Conservation (phyloP, 2,888 invertebrate species). For the Lissocephala sabroskyi region DNA sequence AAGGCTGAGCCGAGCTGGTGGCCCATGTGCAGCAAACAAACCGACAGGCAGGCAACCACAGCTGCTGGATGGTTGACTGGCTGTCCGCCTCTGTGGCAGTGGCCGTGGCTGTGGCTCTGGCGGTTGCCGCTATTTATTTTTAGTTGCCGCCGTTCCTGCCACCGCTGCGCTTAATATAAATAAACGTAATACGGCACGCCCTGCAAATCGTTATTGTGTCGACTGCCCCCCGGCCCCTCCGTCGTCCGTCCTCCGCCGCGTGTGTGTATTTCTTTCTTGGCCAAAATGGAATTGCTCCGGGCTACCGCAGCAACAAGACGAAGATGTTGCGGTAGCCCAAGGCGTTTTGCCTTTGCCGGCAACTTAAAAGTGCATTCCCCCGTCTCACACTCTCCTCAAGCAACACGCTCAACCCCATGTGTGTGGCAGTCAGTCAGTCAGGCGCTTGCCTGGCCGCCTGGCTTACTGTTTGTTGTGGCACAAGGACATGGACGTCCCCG, state of each 20-base stretch:
- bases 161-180: constrained; percentile 1
- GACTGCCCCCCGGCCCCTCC: not conserved
- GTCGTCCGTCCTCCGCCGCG: no score
- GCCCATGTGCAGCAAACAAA: not conserved
- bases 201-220: constrained; percentile 2
- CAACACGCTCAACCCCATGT: not conserved
- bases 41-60: not conserved
- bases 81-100: not conserved
- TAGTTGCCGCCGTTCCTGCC: not conserved
- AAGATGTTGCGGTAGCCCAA: constrained; percentile 23
- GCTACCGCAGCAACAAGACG: constrained; percentile 16
- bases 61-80: no score
- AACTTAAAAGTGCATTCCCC: constrained; percentile 34
- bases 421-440: constrained; percentile 16
- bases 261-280: not conserved
- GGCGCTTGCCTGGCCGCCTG: constrained; percentile 5
- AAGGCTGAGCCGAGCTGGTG: no score
- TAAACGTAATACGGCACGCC: not conserved
- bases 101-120: not conserved
- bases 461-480: constrained; percentile 19
- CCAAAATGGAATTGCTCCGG: constrained; percentile 43
- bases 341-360: constrained; percentile 21
- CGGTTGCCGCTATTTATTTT: constrained; percentile 1
- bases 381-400: no score
- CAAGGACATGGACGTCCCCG: constrained; percentile 31